These are phyloP conservation scores for Tuta absoluta DNA, from an alignment of 2,888 invertebrate genomes.

Conservation along the genomic window DNA sequence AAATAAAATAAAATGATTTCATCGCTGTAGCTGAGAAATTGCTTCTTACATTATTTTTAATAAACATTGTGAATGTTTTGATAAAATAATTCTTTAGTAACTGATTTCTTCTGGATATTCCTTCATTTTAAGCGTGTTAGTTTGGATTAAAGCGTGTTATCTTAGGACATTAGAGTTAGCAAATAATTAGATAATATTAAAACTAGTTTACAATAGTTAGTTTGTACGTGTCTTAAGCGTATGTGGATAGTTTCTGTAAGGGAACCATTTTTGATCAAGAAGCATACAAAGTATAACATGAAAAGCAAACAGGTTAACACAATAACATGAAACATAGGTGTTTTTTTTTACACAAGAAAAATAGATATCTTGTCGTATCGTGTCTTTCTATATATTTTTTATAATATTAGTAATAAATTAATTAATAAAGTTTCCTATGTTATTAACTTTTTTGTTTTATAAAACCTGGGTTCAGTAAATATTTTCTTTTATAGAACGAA, in stretches of 20 bases:
- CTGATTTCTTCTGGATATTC: conserved; percentile 14
- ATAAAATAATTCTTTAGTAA: neutral
- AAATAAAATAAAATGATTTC: no score
- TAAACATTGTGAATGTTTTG: neutral
- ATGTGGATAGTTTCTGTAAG: conserved; percentile 45
- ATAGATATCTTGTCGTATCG: no score
- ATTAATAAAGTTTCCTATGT: no score
- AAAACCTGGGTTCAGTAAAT: no score
- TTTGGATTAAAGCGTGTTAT: conserved; percentile 35
- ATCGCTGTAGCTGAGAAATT: no score
- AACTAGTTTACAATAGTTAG: conserved; percentile 34
- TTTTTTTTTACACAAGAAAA: no score
- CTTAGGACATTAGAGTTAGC: conserved; percentile 47
- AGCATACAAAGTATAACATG: neutral
- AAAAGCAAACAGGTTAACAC: neutral
- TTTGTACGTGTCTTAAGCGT: conserved; percentile 69
- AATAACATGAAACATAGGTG: no score
- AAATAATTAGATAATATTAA: conserved; percentile 41
- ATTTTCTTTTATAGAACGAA: no score
- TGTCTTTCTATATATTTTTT: no score
- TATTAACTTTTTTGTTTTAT: no score
- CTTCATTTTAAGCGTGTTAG: conserved; percentile 20
- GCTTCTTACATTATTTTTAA: neutral
- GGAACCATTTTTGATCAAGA: conserved; percentile 30
- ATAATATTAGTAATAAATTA: no score